Conservation (phyloP, 2,888 invertebrate species). For the Xestia rhomboidea region DNA sequence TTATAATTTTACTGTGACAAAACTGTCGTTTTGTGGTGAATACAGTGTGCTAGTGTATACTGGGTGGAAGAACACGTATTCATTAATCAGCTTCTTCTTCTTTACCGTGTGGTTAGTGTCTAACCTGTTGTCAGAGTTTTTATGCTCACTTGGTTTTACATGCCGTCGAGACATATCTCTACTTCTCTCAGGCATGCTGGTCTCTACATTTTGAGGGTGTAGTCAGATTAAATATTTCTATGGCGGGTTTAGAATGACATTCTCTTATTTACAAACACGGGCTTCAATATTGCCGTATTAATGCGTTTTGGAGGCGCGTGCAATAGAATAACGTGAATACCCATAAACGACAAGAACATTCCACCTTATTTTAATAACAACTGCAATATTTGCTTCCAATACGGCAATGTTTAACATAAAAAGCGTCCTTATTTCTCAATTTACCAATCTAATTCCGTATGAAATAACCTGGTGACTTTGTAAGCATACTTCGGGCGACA, state of each 20-base stretch:
- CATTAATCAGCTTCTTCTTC: background rate
- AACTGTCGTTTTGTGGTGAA: background rate
- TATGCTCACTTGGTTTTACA: no score
- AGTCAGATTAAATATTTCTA: no score
- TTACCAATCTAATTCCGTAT: constrained; percentile 62
- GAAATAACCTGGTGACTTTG: constrained; percentile 58
- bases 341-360: constrained; percentile 14
- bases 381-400: constrained; percentile 23
- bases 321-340: constrained; percentile 6
- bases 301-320: background rate
- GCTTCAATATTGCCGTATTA: background rate
- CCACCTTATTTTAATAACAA: constrained; percentile 29
- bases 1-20: no score
- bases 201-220: background rate
- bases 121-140: no score
- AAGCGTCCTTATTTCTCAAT: constrained; percentile 41
- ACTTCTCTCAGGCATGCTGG: background rate
- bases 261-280: background rate
- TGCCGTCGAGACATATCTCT: no score
- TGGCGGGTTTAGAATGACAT: background rate
- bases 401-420: constrained; percentile 45
- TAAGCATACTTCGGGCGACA: constrained; percentile 59
- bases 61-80: background rate
- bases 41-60: background rate
- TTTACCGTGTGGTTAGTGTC: no score